phyloP scores from a whole-genome alignment of 2,888 invertebrate species.

The Lissonota sp. region DNA sequence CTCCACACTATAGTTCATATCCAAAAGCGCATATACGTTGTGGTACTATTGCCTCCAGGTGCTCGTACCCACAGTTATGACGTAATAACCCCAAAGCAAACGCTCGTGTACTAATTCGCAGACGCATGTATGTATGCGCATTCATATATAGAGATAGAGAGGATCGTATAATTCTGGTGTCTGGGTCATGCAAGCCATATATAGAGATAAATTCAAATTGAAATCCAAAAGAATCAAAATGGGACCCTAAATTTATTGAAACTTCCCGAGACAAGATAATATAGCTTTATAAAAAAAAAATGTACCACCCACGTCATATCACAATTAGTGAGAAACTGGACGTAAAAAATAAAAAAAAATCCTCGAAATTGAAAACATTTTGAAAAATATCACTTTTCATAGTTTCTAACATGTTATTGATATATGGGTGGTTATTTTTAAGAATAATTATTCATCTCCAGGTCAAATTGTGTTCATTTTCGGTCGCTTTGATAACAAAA shows the following conservation, averaged over 20 bases:
- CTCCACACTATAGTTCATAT: not conserved
- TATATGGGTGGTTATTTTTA: no score
- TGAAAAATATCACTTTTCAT: no score
- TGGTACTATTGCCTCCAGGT: constrained; percentile 78
- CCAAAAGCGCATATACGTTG: not conserved
- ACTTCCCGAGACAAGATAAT: not conserved
- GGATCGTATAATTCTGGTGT: constrained; percentile 26
- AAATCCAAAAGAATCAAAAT: constrained; percentile 10
- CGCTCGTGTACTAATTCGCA: constrained; percentile 76
- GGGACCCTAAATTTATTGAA: constrained; percentile 2
- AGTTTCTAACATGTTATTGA: no score
- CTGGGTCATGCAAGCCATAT: constrained; percentile 38
- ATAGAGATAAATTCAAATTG: constrained; percentile 10
- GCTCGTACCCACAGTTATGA: constrained; percentile 76
- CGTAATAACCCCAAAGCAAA: constrained; percentile 78
- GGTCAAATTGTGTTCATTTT: no score
- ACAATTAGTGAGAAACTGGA: not conserved
- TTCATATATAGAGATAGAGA: constrained; percentile 15
- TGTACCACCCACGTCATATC: not conserved
- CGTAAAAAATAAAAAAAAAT: not conserved
- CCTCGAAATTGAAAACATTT: not conserved
- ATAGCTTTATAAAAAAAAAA: not conserved
- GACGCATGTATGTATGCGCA: constrained; percentile 53
- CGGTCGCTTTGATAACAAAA: no score
- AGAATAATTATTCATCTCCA: no score